These are phyloP conservation scores for Philhelius pedissequus DNA, from an alignment of 2,888 invertebrate species.

Conservation along the genomic window DNA sequence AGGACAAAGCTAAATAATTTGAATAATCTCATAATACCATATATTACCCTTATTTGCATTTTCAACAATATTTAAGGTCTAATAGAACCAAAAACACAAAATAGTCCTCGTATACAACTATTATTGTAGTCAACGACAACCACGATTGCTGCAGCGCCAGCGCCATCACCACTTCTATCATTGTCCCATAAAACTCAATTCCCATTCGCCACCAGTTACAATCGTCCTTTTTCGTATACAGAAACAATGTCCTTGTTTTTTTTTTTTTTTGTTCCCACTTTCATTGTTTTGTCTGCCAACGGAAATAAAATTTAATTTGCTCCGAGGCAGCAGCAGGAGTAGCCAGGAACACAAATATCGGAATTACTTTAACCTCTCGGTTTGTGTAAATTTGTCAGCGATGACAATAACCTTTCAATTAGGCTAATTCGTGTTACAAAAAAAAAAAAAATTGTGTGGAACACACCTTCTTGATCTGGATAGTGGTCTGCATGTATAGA, in stretches of 20 bases:
- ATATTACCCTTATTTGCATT: constrained; percentile 55
- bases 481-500: constrained; percentile 8
- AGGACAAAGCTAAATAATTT: constrained; percentile 27
- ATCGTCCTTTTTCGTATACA: constrained; percentile 25
- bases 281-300: constrained; percentile 46
- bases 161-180: constrained; percentile 5
- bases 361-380: constrained; percentile 40
- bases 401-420: constrained; percentile 62
- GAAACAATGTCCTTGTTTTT: constrained; percentile 21
- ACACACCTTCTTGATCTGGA: constrained; percentile 14
- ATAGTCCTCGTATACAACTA: constrained; percentile 3
- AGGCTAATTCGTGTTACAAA: constrained; percentile 41
- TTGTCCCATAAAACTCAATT: constrained; percentile 44
- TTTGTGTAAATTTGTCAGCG: constrained; percentile 50
- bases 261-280: neutral
- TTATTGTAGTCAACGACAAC: neutral
- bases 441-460: neutral
- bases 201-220: constrained; percentile 22
- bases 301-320: constrained; percentile 59
- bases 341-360: constrained; percentile 49
- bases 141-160: neutral
- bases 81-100: constrained; percentile 16
- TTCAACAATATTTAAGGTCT: constrained; percentile 34
- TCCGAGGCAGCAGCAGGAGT: neutral
- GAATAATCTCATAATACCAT: constrained; percentile 42